These are phyloP conservation scores for Kryptopterus vitreolus DNA, from an alignment of 2,797 vertebrate species.

Conservation along the genomic window DNA sequence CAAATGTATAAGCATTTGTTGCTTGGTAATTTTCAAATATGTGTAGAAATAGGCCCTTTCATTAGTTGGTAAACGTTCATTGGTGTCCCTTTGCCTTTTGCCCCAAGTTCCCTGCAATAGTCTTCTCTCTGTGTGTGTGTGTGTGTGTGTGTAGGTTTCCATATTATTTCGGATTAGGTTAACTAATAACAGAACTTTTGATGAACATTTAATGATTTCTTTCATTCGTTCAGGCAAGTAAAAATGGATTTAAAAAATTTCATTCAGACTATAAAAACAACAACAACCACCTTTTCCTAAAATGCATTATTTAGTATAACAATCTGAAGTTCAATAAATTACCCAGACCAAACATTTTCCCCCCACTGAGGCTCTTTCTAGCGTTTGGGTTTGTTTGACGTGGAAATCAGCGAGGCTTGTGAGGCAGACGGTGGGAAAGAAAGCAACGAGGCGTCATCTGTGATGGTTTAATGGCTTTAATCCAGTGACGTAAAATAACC, in stretches of 20 bases:
- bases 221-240: conserved; percentile 6
- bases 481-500: neutral
- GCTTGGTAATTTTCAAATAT: too few species aligned
- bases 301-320: conserved; percentile 11
- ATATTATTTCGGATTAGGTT: neutral
- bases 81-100: too few species aligned
- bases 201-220: conserved; percentile 1
- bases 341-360: conserved; percentile 12
- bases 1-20: too few species aligned
- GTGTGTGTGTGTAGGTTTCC: neutral
- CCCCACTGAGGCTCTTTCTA: neutral
- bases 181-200: neutral
- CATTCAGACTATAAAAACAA: neutral
- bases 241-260: conserved; percentile 10
- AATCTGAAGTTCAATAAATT: conserved; percentile 20
- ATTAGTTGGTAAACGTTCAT: too few species aligned
- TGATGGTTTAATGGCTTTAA: conserved; percentile 21
- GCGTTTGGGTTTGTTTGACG: neutral
- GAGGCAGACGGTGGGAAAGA: conserved; percentile 24
- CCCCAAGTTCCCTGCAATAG: too few species aligned
- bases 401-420: neutral
- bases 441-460: neutral
- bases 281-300: too few species aligned
- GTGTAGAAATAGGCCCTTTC: too few species aligned
- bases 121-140: neutral